Conservation (phyloP, 2,888 invertebrate genomes). For the Drosophila affinis region DNA sequence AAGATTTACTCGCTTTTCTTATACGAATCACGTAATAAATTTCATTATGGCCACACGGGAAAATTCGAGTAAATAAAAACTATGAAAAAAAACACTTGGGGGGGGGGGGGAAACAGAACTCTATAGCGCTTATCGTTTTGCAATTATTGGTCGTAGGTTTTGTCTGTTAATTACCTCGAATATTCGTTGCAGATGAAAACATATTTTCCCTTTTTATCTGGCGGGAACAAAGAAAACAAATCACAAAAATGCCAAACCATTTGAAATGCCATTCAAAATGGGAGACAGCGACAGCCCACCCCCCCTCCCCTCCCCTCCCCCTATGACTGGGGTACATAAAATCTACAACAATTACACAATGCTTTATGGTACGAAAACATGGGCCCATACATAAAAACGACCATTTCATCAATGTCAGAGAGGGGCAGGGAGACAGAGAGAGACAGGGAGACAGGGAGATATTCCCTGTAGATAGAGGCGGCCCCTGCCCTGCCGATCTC, state of each 20-base stretch:
- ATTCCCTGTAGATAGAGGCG: constrained; percentile 6
- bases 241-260: constrained; percentile 26
- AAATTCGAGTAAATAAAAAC: constrained; percentile 5
- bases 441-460: neutral
- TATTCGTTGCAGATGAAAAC: neutral
- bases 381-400: constrained; percentile 50
- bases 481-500: neutral
- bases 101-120: neutral
- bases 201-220: neutral
- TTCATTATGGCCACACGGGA: constrained; percentile 50
- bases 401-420: constrained; percentile 72
- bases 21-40: constrained; percentile 67
- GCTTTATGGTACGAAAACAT: constrained; percentile 39
- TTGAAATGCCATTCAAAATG: constrained; percentile 48
- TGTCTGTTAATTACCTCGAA: neutral
- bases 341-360: constrained; percentile 60
- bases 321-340: neutral
- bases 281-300: constrained; percentile 1
- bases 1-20: constrained; percentile 18
- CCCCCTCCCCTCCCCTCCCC: no score
- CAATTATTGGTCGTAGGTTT: neutral
- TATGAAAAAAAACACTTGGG: neutral
- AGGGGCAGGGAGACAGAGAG: neutral
- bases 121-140: neutral
- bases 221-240: constrained; percentile 3